phyloP scores from a whole-genome alignment of 2,888 invertebrate genomes.

The Parascotia fuliginaria region DNA sequence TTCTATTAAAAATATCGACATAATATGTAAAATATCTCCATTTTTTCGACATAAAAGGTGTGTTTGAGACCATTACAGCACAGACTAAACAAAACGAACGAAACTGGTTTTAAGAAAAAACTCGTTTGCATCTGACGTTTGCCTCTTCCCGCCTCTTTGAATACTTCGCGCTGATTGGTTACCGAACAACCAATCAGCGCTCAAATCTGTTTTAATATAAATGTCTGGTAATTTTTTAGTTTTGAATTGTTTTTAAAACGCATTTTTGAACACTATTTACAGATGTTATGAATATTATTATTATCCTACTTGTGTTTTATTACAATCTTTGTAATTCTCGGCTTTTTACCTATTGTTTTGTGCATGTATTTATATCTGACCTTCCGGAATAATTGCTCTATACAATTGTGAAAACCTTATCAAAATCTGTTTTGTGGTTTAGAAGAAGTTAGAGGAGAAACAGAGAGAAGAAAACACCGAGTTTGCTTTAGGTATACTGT shows the following conservation, averaged over 20 bases:
- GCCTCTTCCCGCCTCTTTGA: slow-evolving; percentile 79
- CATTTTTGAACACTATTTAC: slow-evolving; percentile 6
- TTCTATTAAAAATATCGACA: slow-evolving; percentile 14
- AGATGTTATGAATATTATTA: too few relatives aligned
- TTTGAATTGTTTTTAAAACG: slow-evolving; percentile 25
- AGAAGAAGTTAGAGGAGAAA: too few relatives aligned
- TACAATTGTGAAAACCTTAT: too few relatives aligned
- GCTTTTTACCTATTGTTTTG: too few relatives aligned
- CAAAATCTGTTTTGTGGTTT: too few relatives aligned
- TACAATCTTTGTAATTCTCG: too few relatives aligned
- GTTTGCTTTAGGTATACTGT: too few relatives aligned
- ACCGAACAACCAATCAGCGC: slow-evolving; percentile 58
- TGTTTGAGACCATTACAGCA: slow-evolving; percentile 51
- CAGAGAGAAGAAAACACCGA: too few relatives aligned
- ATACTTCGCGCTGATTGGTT: slow-evolving; percentile 64
- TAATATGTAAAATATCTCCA: slow-evolving; percentile 12
- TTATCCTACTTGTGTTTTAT: too few relatives aligned
- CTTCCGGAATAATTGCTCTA: too few relatives aligned
- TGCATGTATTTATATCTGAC: too few relatives aligned
- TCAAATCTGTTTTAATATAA: slow-evolving; percentile 56
- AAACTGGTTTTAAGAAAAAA: slow-evolving; percentile 71
- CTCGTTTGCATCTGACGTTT: slow-evolving; percentile 81
- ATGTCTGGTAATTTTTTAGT: slow-evolving; percentile 46
- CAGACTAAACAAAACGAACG: slow-evolving; percentile 66
- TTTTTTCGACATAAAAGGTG: slow-evolving; percentile 24